Evolutionary conservation across 2,113 vertebrate genomes (phyloP), one percentile per base, ranked within the genome.

Genomic region (Solea solea): DNA sequence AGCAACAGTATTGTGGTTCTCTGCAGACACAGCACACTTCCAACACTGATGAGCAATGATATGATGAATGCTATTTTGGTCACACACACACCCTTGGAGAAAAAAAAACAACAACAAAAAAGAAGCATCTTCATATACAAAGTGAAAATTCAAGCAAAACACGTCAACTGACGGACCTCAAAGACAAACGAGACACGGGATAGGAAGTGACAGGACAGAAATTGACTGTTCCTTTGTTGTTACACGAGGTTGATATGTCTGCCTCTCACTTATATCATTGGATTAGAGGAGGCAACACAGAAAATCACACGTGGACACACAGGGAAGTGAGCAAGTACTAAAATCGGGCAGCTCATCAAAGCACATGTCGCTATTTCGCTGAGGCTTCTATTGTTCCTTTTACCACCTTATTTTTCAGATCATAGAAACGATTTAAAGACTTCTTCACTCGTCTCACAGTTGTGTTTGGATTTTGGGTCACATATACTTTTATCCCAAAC

Each of bases 261-360:
- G 63, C 55, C 55, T 40, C 56, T 74, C 48, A 10, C 69, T 69
- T 46, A 55, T 78, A 77, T 78, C 86, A 58, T 52, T 58, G 58
- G 83, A 85, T 72, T 49, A 73, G 58, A 86, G 40, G 41, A 71
- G 66, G 59, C 57, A 52, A 58, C 70, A 39, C 76, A 66, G 54
- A 68, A 57, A 82, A 71, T 69, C 69, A 78, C 73, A 76, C 45
- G 86, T 49, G 77, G 62, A 80, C 45, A 59, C 69, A 71, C 45
- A 70, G 73, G 76, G 58, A 51, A 60, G 55, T 11, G 59, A 69
- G 62, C 39, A 74, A 66, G 69, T 71, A 54, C 27, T 65, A 34
- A 64, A 67, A 45, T 58, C 69, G 85, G 83, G 81, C 84, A 80
- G 85, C 80, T 80, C 83, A 86, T 91, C 86, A 87, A 86, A 90